Conservation (phyloP, 2,888 invertebrate species). For the Hylaea fasciaria region DNA sequence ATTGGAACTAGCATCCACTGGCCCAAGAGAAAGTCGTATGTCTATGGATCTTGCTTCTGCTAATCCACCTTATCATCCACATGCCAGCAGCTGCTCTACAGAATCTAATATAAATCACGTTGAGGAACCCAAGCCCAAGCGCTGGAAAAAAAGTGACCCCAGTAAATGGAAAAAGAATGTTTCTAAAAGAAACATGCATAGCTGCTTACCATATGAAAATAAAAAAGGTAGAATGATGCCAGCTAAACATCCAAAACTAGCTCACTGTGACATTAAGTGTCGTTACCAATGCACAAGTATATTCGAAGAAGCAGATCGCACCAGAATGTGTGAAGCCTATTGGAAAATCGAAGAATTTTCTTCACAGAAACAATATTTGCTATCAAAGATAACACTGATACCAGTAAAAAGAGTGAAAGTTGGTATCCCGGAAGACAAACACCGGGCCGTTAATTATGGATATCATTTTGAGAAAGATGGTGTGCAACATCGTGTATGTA, state of each 20-base stretch:
- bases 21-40: too few relatives aligned
- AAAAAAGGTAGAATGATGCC: constrained; percentile 1
- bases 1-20: too few relatives aligned
- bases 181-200: background rate
- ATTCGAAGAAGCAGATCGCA: background rate
- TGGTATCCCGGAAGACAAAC: constrained; percentile 17
- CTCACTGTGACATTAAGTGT: background rate
- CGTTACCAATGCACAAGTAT: background rate
- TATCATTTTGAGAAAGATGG: constrained; percentile 26
- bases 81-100: background rate
- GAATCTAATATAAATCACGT: background rate
- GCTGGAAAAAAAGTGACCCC: background rate
- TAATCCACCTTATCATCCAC: too few relatives aligned
- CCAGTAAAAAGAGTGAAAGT: constrained; percentile 11
- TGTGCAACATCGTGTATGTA: constrained; percentile 18
- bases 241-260: background rate
- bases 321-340: background rate
- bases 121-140: too few relatives aligned
- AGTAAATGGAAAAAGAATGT: constrained; percentile 4
- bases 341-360: background rate
- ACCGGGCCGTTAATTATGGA: constrained; percentile 16
- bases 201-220: background rate
- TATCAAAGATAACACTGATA: background rate
- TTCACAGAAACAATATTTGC: constrained; percentile 5
- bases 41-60: too few relatives aligned